Percentiles rank a stretch among this genome's conserved stretches.
These are phyloP conservation scores for Eupsilia transversa DNA, from an alignment of 2,888 invertebrate species.

Conservation along the genomic window DNA sequence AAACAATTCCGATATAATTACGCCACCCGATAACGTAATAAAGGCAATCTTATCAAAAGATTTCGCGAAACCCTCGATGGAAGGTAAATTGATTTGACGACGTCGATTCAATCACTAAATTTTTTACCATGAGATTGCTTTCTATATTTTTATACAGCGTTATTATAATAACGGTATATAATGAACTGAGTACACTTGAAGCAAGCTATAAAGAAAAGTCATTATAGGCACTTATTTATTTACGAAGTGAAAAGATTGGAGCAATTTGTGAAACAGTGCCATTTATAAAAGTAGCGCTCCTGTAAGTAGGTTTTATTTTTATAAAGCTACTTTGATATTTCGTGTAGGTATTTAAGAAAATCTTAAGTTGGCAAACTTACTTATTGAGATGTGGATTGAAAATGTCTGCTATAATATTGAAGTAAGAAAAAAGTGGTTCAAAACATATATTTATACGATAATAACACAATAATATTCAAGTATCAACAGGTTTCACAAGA, in stretches of 20 bases:
- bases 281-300: slow-evolving; percentile 22
- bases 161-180: slow-evolving; percentile 18
- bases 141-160: slow-evolving; percentile 49
- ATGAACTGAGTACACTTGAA: slow-evolving; percentile 37
- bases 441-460: not conserved
- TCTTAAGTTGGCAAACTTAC: not conserved
- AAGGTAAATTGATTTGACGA: slow-evolving; percentile 64
- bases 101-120: slow-evolving; percentile 64
- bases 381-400: not conserved
- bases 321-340: not conserved
- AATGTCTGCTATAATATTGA: not conserved
- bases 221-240: slow-evolving; percentile 59
- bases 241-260: slow-evolving; percentile 55
- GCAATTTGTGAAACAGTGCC: slow-evolving; percentile 36
- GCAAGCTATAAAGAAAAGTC: slow-evolving; percentile 54
- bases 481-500: too few relatives aligned
- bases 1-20: slow-evolving; percentile 46
- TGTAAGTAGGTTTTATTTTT: slow-evolving; percentile 21
- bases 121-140: slow-evolving; percentile 59
- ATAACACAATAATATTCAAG: not conserved
- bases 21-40: slow-evolving; percentile 50
- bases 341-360: not conserved
- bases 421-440: not conserved
- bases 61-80: slow-evolving; percentile 57
- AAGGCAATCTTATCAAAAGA: slow-evolving; percentile 61